Evolutionary conservation across 2,888 invertebrate genomes (phyloP), one percentile per base, ranked within the genome.

Genomic region (Microdon myrmicae): DNA sequence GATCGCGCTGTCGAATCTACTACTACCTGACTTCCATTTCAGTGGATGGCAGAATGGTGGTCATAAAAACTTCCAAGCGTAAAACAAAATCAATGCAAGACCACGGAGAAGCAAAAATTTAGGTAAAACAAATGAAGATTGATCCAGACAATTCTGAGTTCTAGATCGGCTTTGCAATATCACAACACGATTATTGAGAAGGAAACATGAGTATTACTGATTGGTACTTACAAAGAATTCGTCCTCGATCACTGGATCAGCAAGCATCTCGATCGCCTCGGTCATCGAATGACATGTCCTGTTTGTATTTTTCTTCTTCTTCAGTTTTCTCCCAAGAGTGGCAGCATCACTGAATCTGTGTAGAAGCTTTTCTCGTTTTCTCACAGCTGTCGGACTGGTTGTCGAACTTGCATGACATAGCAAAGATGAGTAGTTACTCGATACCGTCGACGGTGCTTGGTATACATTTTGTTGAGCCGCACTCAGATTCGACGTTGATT

Each of bases 341-440:
- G 79, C 79, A n/a, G 79, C 79, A 74, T 79, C 79, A 61, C 79
- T 79, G 53, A 79, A 79, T 4, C 79, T 75, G 72, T 79, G 79
- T 31, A 79, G 54, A 22, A 79, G 70, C 67, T 79, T 79, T 54
- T 78, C 77, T 39, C 79, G 75, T 67, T 79, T 79, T 9, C 78
- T 73, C 13, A 77, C 76, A 1, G 76, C 74, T 61, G 71, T 49
- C 2, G 79, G 79, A 69, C 79, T 78, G 37, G 77, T 70, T 20
- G 75, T 70, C n/a, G 78, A 75, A 61, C 71, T 76, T 37, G 73
- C 68, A 67, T 77, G 77, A 67, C 79, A 79, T 44, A 79, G 54
- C 35, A 78, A 68, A 38, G 66, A 61, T 23, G 77, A 79, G 51
- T 76, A 75, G 58, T 73, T 73, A 39, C 67, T 71, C 31, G 67